A percentile compares a stretch with the other conserved stretches of the same genome.
Conservation (phyloP, 1,140 invertebrate genomes). For the Drosophila jambulina region DNA sequence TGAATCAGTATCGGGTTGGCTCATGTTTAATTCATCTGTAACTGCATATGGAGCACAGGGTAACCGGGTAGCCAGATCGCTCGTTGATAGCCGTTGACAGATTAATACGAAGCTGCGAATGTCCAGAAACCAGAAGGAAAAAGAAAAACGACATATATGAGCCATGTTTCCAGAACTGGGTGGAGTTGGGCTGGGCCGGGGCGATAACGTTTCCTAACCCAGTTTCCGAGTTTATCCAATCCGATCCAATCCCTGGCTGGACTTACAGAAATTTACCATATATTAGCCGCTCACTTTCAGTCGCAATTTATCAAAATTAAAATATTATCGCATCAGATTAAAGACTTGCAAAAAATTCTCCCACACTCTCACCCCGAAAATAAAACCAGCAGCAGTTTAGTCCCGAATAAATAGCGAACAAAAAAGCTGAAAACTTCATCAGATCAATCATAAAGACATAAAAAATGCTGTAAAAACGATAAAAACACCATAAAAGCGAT, state of each 20-base stretch:
- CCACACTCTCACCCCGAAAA: conserved; percentile 68
- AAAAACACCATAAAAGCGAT: conserved; percentile 76
- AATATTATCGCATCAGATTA: conserved; percentile 70
- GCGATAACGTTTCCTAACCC: conserved; percentile 42
- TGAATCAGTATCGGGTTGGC: conserved; percentile 30
- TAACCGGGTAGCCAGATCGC: conserved; percentile 27
- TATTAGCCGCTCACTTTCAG: conserved; percentile 72
- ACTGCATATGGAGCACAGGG: conserved; percentile 56
- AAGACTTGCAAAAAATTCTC: conserved; percentile 55
- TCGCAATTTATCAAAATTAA: conserved; percentile 74
- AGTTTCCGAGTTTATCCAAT: conserved; percentile 32
- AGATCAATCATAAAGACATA: conserved; percentile 77
- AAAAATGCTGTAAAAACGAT: conserved; percentile 70
- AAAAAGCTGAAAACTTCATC: conserved; percentile 59
- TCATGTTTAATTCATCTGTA: conserved; percentile 70
- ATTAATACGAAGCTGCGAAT: conserved; percentile 38
- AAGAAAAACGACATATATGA: neutral
- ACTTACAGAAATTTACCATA: conserved; percentile 42
- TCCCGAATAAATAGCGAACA: conserved; percentile 58
- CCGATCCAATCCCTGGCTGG: conserved; percentile 26
- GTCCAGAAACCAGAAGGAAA: conserved; percentile 41
- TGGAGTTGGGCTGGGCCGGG: conserved; percentile 41
- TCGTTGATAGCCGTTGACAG: conserved; percentile 36
- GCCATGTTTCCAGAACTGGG: conserved; percentile 36
- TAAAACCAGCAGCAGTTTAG: conserved; percentile 64